A percentile compares a stretch with the other conserved stretches of the same genome.
These are phyloP conservation scores for Drosophila teissieri DNA, from an alignment of 1,140 invertebrate species.

Conservation along the genomic window DNA sequence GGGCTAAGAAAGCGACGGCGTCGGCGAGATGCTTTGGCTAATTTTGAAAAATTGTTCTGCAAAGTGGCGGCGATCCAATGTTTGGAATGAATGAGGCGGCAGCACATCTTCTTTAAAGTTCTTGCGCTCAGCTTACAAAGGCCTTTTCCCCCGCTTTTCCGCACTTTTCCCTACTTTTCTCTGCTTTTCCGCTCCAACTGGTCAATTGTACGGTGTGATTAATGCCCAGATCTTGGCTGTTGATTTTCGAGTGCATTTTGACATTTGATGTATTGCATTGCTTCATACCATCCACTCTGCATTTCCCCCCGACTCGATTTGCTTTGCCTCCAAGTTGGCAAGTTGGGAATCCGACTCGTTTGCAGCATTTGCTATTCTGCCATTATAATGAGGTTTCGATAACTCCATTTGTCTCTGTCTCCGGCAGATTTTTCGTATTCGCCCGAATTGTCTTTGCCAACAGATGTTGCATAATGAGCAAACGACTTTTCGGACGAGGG, in stretches of 20 bases:
- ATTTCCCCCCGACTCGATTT: constrained; percentile 4
- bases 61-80: constrained; percentile 57
- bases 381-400: constrained; percentile 81
- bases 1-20: constrained; percentile 31
- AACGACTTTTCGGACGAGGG: background rate
- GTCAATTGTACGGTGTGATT: constrained; percentile 70
- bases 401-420: constrained; percentile 80
- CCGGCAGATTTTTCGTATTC: constrained; percentile 51
- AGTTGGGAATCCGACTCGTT: constrained; percentile 6
- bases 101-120: constrained; percentile 58
- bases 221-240: constrained; percentile 73
- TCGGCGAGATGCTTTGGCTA: constrained; percentile 60
- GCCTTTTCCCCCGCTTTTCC: constrained; percentile 26
- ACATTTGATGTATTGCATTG: constrained; percentile 80
- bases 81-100: constrained; percentile 27
- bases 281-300: constrained; percentile 17
- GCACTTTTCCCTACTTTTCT: background rate
- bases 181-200: constrained; percentile 24
- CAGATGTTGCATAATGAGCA: constrained; percentile 32
- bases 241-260: constrained; percentile 80
- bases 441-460: constrained; percentile 26
- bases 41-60: constrained; percentile 81
- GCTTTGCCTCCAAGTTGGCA: background rate
- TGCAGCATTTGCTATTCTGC: constrained; percentile 56
- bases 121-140: constrained; percentile 20